These are phyloP conservation scores for Eufriesea mexicana DNA, from an alignment of 1,140 invertebrate genomes.

Conservation along the genomic window DNA sequence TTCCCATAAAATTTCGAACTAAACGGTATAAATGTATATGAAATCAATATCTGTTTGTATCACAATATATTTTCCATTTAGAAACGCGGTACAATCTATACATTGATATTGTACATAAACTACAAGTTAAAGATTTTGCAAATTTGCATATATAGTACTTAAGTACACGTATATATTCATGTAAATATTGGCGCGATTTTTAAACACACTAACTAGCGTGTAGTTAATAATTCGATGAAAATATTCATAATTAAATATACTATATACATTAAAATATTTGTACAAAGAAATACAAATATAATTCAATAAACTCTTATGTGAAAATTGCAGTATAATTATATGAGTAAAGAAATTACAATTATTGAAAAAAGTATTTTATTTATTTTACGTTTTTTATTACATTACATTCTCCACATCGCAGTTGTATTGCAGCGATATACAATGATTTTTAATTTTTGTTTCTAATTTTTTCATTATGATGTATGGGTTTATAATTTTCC, in stretches of 20 bases:
- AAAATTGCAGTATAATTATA: neutral
- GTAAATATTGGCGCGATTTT: neutral
- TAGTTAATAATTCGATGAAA: neutral
- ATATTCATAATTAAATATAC: neutral
- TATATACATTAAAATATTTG: neutral
- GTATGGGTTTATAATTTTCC: constrained; percentile 58
- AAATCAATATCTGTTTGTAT: neutral
- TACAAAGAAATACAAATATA: neutral
- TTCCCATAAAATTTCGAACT: neutral
- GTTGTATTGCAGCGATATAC: constrained; percentile 60
- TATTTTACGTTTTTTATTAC: constrained; percentile 54
- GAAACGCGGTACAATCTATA: neutral
- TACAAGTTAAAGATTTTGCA: neutral
- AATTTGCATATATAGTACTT: neutral
- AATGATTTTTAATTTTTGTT: constrained; percentile 53
- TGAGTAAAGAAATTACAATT: constrained; percentile 14
- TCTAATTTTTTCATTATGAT: constrained; percentile 46
- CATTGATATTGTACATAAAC: neutral
- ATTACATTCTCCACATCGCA: constrained; percentile 60
- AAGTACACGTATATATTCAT: neutral
- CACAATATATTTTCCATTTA: neutral
- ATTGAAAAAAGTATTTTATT: constrained; percentile 68
- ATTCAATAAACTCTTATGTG: no score
- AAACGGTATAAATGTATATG: neutral
- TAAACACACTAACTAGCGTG: neutral